Conservation (phyloP, 2,113 vertebrate species). For the Gorsachius goisagi region DNA sequence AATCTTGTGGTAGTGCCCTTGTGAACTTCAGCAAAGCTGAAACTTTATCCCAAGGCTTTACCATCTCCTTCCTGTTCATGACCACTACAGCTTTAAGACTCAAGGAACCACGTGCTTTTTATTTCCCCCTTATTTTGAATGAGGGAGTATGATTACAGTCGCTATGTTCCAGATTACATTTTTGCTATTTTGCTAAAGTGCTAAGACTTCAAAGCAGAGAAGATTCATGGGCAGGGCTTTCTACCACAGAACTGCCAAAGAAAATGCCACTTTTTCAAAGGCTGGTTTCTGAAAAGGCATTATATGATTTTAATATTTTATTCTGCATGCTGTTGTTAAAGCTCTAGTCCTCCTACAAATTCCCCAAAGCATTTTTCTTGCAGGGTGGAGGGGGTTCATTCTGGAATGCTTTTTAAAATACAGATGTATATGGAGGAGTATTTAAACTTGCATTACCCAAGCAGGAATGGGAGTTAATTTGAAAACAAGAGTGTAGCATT, state of each 20-base stretch:
- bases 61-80: background rate
- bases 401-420: slow-evolving; percentile 10
- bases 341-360: slow-evolving; percentile 14
- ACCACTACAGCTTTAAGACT: background rate
- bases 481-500: slow-evolving; percentile 6
- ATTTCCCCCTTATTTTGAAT: background rate
- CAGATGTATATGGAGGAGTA: background rate
- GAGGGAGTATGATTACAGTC: slow-evolving; percentile 8
- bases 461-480: background rate
- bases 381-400: background rate
- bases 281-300: background rate
- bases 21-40: background rate
- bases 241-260: background rate
- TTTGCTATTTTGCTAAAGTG: slow-evolving; percentile 27
- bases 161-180: background rate
- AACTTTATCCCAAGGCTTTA: background rate
- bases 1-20: background rate
- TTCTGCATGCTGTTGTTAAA: background rate
- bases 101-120: background rate
- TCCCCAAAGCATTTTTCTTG: slow-evolving; percentile 1
- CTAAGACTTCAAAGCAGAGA: slow-evolving; percentile 27
- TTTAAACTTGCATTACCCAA: background rate
- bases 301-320: background rate
- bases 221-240: background rate
- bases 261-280: slow-evolving; percentile 11